These are phyloP conservation scores for Pheosia tremula DNA, from an alignment of 2,888 invertebrate genomes.

Conservation along the genomic window DNA sequence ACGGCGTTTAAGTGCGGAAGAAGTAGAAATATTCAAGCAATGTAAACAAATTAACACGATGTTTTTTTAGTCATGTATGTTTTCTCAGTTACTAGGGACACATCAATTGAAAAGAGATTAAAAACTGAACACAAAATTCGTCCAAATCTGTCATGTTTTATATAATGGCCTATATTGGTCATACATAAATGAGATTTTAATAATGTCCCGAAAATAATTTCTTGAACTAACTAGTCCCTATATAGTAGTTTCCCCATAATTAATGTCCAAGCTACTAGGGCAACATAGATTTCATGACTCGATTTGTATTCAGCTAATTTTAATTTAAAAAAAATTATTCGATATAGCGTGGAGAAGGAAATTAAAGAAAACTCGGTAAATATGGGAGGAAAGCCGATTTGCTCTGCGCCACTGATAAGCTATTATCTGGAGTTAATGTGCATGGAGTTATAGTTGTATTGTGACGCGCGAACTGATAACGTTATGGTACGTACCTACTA, in stretches of 20 bases:
- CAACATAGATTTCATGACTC: neutral
- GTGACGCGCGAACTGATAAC: constrained; percentile 31
- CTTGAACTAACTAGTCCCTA: too few relatives aligned
- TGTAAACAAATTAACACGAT: too few relatives aligned
- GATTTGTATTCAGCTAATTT: neutral
- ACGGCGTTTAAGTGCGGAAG: too few relatives aligned
- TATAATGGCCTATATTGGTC: too few relatives aligned
- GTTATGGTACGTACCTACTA: neutral
- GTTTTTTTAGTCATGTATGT: too few relatives aligned
- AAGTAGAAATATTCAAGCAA: too few relatives aligned
- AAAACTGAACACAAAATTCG: too few relatives aligned
- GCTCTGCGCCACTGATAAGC: constrained; percentile 33
- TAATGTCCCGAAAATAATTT: too few relatives aligned
- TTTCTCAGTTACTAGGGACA: too few relatives aligned
- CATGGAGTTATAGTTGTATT: constrained; percentile 20
- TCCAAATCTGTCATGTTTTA: too few relatives aligned
- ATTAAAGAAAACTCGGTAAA: constrained; percentile 18
- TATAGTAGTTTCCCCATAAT: neutral
- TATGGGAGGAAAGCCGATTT: constrained; percentile 35
- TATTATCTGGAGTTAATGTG: constrained; percentile 34
- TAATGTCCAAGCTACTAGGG: neutral
- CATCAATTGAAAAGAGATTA: too few relatives aligned
- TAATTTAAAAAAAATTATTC: neutral
- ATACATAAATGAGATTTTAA: too few relatives aligned
- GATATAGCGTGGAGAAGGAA: constrained; percentile 3